A percentile compares a stretch with the other conserved stretches of the same genome.
These are phyloP conservation scores for Hypanus sabinus DNA, from an alignment of 2,113 vertebrate species.

Conservation along the genomic window DNA sequence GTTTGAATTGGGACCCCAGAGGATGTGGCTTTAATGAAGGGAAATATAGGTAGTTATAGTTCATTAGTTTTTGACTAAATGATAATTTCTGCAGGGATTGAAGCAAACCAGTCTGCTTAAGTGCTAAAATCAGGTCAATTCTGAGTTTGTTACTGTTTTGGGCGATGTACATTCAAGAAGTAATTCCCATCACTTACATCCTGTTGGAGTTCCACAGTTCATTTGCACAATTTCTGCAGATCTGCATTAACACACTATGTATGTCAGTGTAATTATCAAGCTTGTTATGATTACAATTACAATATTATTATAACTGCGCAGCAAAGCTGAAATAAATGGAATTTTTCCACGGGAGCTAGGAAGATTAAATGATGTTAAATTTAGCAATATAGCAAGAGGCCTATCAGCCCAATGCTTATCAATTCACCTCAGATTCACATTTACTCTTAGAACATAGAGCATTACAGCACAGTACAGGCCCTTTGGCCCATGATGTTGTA, in stretches of 20 bases:
- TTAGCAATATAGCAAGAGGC: background rate
- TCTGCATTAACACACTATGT: background rate
- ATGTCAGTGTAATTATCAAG: background rate
- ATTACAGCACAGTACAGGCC: no score
- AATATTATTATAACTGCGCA: background rate
- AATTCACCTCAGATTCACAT: no score
- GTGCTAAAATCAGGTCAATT: background rate
- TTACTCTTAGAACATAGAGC: no score
- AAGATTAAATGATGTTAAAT: background rate
- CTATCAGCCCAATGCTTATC: background rate
- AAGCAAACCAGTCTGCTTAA: background rate
- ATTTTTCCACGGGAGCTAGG: background rate
- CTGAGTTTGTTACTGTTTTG: background rate
- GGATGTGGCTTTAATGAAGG: constrained; percentile 22
- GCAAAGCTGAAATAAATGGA: background rate
- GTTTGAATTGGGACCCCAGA: constrained; percentile 11
- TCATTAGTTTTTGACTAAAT: constrained; percentile 22
- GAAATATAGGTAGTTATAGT: constrained; percentile 12
- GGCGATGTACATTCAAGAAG: background rate
- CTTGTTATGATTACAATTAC: background rate
- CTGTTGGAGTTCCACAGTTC: background rate
- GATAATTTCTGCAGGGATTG: background rate
- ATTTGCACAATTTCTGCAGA: background rate
- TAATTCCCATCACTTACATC: background rate
- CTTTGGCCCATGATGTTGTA: no score